Conservation (phyloP, 2,113 vertebrate genomes). For the Rhinolophus sinicus region DNA sequence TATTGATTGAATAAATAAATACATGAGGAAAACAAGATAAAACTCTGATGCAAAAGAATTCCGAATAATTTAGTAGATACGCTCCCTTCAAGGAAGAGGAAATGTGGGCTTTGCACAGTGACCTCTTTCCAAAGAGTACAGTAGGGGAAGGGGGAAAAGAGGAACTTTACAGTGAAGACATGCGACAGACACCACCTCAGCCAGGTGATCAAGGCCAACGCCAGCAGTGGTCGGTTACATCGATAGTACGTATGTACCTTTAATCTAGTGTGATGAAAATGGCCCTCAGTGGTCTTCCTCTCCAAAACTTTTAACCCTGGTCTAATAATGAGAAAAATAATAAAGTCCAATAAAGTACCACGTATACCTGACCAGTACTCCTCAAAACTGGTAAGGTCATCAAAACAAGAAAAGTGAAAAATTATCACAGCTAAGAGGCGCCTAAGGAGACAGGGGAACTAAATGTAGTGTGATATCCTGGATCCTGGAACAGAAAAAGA, state of each 20-base stretch:
- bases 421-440: not conserved
- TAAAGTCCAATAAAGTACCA: no score
- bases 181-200: no score
- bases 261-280: not conserved
- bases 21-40: not conserved
- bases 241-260: not conserved
- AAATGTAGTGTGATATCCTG: not conserved
- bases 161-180: not conserved
- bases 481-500: not conserved
- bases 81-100: not conserved
- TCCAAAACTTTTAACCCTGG: not conserved
- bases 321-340: not conserved
- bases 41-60: not conserved
- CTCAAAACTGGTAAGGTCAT: not conserved
- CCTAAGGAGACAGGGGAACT: not conserved
- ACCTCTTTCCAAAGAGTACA: not conserved
- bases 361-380: not conserved
- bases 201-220: not conserved
- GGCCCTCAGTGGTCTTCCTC: not conserved
- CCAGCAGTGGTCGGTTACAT: not conserved
- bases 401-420: not conserved
- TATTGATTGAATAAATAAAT: not conserved
- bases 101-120: not conserved
- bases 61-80: not conserved
- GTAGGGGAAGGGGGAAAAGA: not conserved